phyloP scores from a whole-genome alignment of 2,888 invertebrate genomes.

The Sialis fuliginosa region DNA sequence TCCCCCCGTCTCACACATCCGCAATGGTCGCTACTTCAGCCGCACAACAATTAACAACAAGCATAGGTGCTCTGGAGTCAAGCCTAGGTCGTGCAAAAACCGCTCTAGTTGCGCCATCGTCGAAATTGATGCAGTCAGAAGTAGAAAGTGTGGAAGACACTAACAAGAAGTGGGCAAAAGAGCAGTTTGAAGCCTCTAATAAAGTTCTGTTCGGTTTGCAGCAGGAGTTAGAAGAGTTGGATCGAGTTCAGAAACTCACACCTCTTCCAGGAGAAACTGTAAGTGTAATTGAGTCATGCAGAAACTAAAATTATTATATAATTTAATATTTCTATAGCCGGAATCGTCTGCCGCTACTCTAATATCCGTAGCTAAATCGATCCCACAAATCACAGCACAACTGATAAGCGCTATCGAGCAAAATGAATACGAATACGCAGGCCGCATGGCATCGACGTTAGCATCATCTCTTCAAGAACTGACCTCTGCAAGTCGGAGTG shows the following conservation, averaged over 20 bases:
- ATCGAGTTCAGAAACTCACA: constrained; percentile 54
- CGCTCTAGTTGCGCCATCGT: constrained; percentile 10
- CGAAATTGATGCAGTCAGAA: background rate
- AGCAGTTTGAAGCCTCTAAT: constrained; percentile 55
- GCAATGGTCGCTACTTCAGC: constrained; percentile 4
- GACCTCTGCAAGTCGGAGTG: constrained; percentile 46
- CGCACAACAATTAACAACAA: constrained; percentile 2
- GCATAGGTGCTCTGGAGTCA: constrained; percentile 19
- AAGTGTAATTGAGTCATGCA: constrained; percentile 10
- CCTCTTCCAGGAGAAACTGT: constrained; percentile 77
- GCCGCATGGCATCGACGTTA: constrained; percentile 65
- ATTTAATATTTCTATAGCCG: constrained; percentile 17
- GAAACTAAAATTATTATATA: no score
- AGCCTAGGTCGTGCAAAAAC: constrained; percentile 25
- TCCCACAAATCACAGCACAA: constrained; percentile 70
- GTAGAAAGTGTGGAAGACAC: background rate
- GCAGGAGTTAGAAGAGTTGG: constrained; percentile 65
- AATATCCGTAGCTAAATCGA: constrained; percentile 46
- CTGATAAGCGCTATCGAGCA: constrained; percentile 71
- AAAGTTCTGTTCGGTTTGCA: constrained; percentile 66
- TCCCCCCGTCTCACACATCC: constrained; percentile 1
- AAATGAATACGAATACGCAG: constrained; percentile 63
- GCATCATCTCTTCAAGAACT: constrained; percentile 59
- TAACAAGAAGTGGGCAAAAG: background rate
- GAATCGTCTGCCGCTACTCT: constrained; percentile 40